Percentiles rank a stretch among this genome's conserved stretches.
These are phyloP conservation scores for Phortica variegata DNA, from an alignment of 1,140 invertebrate genomes.

Conservation along the genomic window DNA sequence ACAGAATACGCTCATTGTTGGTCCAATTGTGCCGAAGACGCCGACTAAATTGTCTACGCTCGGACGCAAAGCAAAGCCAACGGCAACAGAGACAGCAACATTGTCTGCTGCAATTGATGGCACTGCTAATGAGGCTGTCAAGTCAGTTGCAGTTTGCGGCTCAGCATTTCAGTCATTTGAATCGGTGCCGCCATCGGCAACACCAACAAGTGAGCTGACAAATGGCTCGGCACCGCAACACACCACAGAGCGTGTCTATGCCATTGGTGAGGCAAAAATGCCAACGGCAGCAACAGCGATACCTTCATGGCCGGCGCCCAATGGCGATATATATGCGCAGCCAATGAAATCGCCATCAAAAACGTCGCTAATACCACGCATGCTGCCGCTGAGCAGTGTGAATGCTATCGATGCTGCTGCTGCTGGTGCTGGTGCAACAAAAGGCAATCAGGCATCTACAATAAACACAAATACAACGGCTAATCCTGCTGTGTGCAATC, in stretches of 20 bases:
- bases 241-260: slow-evolving; percentile 42
- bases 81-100: background rate
- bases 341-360: slow-evolving; percentile 37
- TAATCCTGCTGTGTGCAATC: too few species aligned
- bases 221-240: slow-evolving; percentile 32
- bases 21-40: slow-evolving; percentile 59
- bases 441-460: slow-evolving; percentile 2
- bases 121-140: background rate
- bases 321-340: slow-evolving; percentile 43
- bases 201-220: slow-evolving; percentile 25
- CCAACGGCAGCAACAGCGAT: slow-evolving; percentile 13
- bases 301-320: slow-evolving; percentile 30
- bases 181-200: slow-evolving; percentile 36
- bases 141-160: background rate
- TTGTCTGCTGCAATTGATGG: background rate
- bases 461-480: slow-evolving; percentile 3
- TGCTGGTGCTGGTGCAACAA: slow-evolving; percentile 3
- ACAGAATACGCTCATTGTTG: slow-evolving; percentile 60
- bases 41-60: slow-evolving; percentile 28
- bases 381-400: slow-evolving; percentile 7
- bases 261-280: slow-evolving; percentile 26
- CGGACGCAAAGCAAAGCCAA: background rate
- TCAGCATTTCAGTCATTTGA: slow-evolving; percentile 42
- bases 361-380: slow-evolving; percentile 35
- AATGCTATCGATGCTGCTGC: background rate